Conservation (phyloP, 2,797 vertebrate genomes). For the Amblyraja radiata region DNA sequence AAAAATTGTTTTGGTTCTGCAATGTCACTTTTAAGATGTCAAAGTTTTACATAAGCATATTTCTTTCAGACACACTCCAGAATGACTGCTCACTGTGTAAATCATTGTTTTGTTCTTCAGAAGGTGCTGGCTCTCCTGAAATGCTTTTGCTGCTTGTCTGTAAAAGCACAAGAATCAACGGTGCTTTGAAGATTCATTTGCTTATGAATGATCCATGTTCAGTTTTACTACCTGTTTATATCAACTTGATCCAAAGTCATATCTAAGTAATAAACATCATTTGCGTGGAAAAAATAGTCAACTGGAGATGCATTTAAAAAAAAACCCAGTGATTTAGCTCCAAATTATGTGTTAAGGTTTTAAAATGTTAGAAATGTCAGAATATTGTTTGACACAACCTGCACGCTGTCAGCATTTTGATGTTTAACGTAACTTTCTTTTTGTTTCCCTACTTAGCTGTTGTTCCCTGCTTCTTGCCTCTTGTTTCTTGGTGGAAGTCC, state of each 20-base stretch:
- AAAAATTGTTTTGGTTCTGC: conserved; percentile 41
- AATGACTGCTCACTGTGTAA: conserved; percentile 29
- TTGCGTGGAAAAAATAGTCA: neutral
- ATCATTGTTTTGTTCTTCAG: conserved; percentile 39
- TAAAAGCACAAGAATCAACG: neutral
- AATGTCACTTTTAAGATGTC: conserved; percentile 43
- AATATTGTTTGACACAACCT: neutral
- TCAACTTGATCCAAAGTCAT: conserved; percentile 7
- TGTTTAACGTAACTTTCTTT: conserved; percentile 55
- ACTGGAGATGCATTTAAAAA: neutral
- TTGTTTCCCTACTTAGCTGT: conserved; percentile 67
- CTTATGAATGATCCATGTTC: neutral
- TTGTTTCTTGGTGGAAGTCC: conserved; percentile 70
- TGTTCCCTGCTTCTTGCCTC: conserved; percentile 68
- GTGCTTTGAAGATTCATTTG: conserved; percentile 30
- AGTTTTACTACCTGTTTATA: neutral
- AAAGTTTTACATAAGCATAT: conserved; percentile 43
- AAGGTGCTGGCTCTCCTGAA: conserved; percentile 13
- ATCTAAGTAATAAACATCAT: neutral
- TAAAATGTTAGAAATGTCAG: neutral
- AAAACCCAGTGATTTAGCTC: neutral
- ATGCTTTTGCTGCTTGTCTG: conserved; percentile 17
- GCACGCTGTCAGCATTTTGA: conserved; percentile 24
- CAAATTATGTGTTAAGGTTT: neutral
- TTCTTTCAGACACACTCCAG: conserved; percentile 44